These are phyloP conservation scores for Tinamus major DNA, from an alignment of 2,797 vertebrate genomes.

Conservation along the genomic window DNA sequence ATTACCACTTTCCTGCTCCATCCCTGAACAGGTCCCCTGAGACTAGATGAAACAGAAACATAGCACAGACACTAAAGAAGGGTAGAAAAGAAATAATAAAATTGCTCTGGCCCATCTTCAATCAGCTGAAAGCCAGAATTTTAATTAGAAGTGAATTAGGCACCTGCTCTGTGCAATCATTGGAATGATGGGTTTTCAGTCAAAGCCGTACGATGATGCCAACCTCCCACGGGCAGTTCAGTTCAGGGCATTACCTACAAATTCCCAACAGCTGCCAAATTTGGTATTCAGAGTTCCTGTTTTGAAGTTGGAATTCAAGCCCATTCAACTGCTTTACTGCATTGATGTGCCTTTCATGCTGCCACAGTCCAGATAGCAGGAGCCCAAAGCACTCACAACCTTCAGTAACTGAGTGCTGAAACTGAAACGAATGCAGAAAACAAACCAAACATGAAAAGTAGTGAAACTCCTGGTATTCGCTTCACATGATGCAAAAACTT, in stretches of 20 bases:
- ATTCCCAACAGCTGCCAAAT: neutral
- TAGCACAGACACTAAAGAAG: neutral
- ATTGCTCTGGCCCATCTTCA: neutral
- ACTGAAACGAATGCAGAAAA: neutral
- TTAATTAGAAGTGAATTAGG: neutral
- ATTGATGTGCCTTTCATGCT: neutral
- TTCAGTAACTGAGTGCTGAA: neutral
- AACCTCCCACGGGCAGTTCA: neutral
- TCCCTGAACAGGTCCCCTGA: accelerated
- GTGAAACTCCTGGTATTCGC: neutral
- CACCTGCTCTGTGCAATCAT: neutral
- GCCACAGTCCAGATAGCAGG: neutral
- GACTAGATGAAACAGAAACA: neutral
- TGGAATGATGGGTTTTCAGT: neutral
- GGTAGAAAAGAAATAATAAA: neutral
- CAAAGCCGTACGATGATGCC: neutral
- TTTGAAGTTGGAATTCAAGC: neutral
- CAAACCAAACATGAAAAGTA: neutral
- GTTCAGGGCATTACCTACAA: neutral
- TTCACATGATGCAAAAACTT: neutral
- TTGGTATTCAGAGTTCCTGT: neutral
- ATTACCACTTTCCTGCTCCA: neutral
- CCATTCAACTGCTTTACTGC: neutral
- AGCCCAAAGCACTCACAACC: neutral
- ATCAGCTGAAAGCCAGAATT: neutral